Conservation (phyloP, 2,797 vertebrate genomes). For the Australoheros facetus region DNA sequence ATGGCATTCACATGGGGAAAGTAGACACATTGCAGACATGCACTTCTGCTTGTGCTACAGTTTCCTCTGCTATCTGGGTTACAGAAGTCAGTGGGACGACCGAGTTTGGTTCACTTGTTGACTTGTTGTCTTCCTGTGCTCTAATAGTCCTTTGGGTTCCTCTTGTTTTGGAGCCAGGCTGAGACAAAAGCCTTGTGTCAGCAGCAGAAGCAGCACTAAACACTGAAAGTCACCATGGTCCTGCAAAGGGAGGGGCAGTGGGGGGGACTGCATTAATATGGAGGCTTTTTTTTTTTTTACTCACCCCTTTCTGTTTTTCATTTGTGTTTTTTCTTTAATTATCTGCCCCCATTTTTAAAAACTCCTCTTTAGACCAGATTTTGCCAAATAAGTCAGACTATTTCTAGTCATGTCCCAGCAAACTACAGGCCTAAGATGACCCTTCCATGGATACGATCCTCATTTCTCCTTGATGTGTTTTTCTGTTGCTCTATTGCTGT, state of each 20-base stretch:
- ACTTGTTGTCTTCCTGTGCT: constrained; percentile 34
- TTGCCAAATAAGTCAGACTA: background rate
- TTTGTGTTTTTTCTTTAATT: background rate
- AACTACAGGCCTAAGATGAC: background rate
- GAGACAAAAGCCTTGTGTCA: constrained; percentile 58
- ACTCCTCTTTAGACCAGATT: constrained; percentile 12
- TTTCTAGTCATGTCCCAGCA: constrained; percentile 4
- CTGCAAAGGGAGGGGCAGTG: background rate
- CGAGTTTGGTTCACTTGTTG: constrained; percentile 23
- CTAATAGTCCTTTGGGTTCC: constrained; percentile 43
- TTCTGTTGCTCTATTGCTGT: background rate
- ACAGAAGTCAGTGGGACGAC: constrained; percentile 22
- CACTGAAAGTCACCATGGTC: constrained; percentile 26
- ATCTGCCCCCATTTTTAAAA: background rate
- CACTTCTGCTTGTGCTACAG: constrained; percentile 38
- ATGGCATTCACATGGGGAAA: constrained; percentile 26
- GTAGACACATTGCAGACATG: constrained; percentile 27
- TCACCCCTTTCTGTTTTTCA: constrained; percentile 7
- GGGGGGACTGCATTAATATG: background rate
- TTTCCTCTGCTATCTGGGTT: constrained; percentile 48
- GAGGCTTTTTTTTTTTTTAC: background rate
- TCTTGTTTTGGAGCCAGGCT: constrained; percentile 46
- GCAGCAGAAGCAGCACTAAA: constrained; percentile 30
- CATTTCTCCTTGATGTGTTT: constrained; percentile 3
- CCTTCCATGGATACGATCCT: constrained; percentile 5